Evolutionary conservation across 2,888 invertebrate genomes (phyloP).

Genomic region (Oscheius sp.): DNA sequence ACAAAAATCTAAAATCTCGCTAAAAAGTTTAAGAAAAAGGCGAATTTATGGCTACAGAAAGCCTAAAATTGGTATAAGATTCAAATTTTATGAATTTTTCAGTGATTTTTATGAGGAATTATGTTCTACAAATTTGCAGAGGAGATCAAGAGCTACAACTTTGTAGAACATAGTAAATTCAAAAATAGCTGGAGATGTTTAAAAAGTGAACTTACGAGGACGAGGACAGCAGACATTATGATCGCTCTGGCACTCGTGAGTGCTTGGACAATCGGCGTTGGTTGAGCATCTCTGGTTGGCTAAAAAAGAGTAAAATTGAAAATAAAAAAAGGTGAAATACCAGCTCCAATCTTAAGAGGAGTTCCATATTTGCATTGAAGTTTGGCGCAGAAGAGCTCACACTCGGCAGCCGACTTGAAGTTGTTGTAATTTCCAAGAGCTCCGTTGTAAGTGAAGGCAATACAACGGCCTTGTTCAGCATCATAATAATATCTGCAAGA

Average conservation of each 20-base stretch:
- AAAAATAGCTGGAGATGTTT: not conserved
- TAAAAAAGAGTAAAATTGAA: not conserved
- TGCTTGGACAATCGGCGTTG: slow-evolving; percentile 67
- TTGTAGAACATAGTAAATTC: too few species aligned
- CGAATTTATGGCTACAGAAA: too few species aligned
- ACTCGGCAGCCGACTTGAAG: slow-evolving; percentile 66
- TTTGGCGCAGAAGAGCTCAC: slow-evolving; percentile 69
- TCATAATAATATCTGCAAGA: slow-evolving; percentile 66
- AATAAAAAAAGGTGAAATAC: slow-evolving; percentile 35
- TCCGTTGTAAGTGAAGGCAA: slow-evolving; percentile 69
- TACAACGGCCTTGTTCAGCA: slow-evolving; percentile 67
- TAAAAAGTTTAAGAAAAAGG: too few species aligned
- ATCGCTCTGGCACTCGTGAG: slow-evolving; percentile 68
- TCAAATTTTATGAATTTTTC: too few species aligned
- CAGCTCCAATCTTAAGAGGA: slow-evolving; percentile 63
- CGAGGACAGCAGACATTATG: slow-evolving; percentile 69
- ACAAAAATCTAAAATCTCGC: too few species aligned
- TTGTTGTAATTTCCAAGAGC: slow-evolving; percentile 69
- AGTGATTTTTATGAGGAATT: too few species aligned
- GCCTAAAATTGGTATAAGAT: too few species aligned
- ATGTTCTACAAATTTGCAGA: not conserved
- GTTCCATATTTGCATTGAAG: slow-evolving; percentile 67
- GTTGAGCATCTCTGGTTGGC: slow-evolving; percentile 60
- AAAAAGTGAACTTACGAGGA: slow-evolving; percentile 53
- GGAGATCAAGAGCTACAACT: too few species aligned